Evolutionary conservation across 2,888 invertebrate species (phyloP).

Genomic region (Perithous albicinctus): DNA sequence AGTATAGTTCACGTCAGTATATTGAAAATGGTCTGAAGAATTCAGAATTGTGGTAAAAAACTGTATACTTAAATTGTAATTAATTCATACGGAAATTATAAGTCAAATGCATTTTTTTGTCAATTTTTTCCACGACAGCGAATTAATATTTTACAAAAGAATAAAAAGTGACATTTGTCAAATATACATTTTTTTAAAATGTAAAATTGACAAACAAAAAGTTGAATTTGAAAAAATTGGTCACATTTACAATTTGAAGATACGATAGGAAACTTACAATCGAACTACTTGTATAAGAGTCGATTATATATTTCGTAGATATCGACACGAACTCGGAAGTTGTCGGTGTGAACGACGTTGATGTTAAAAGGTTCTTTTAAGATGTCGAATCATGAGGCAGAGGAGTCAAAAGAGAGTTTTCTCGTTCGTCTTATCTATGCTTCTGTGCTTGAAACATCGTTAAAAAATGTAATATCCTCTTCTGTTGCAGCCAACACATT

Average conservation of each 20-base stretch:
- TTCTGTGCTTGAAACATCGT: constrained; percentile 53
- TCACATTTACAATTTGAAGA: neutral
- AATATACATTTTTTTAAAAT: neutral
- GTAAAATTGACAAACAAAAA: no score
- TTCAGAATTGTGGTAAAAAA: no score
- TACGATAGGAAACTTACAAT: neutral
- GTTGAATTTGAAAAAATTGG: no score
- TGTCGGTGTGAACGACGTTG: neutral
- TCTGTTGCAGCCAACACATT: constrained; percentile 75
- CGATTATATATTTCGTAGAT: neutral
- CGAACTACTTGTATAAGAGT: no score
- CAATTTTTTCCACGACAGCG: no score
- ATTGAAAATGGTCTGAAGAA: no score
- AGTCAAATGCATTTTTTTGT: no score
- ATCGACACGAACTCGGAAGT: neutral
- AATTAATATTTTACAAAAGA: no score
- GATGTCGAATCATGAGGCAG: neutral
- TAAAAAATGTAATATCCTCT: constrained; percentile 74
- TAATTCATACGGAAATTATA: no score
- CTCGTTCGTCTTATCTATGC: neutral
- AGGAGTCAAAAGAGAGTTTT: neutral
- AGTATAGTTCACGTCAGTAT: no score
- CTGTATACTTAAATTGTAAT: no score
- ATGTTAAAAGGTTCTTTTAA: neutral
- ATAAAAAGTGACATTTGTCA: no score